Conservation (phyloP, 2,888 invertebrate species). For the Apamea crenata region DNA sequence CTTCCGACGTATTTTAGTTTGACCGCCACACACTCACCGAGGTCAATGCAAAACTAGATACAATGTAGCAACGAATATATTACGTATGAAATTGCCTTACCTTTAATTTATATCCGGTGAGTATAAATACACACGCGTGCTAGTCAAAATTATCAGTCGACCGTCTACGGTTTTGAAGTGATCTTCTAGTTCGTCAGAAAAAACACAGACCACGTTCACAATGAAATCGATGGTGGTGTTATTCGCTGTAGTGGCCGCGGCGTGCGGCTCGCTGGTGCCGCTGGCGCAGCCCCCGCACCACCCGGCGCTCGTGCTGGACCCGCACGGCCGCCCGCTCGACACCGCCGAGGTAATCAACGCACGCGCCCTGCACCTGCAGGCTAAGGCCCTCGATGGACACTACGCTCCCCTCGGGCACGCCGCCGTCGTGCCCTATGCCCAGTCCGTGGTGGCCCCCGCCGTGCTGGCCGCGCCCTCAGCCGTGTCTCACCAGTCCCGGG, state of each 20-base stretch:
- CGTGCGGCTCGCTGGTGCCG: slow-evolving; percentile 88
- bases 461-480: slow-evolving; percentile 68
- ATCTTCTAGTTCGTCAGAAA: slow-evolving; percentile 82
- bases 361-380: slow-evolving; percentile 87
- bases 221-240: slow-evolving; percentile 91
- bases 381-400: slow-evolving; percentile 85
- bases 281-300: slow-evolving; percentile 86
- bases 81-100: slow-evolving; percentile 76
- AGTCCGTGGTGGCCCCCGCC: slow-evolving; percentile 72
- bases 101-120: slow-evolving; percentile 86
- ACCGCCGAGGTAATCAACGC: slow-evolving; percentile 88
- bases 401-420: slow-evolving; percentile 74
- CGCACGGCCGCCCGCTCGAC: slow-evolving; percentile 87
- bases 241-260: slow-evolving; percentile 91
- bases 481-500: slow-evolving; percentile 81
- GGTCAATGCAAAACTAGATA: slow-evolving; percentile 88
- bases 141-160: slow-evolving; percentile 71
- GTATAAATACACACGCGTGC: slow-evolving; percentile 84
- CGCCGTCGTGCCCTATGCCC: slow-evolving; percentile 74
- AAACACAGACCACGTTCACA: slow-evolving; percentile 78
- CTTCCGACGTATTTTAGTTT: slow-evolving; percentile 54
- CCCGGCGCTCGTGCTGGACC: slow-evolving; percentile 86
- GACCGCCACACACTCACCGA: slow-evolving; percentile 83
- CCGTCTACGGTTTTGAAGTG: slow-evolving; percentile 82
- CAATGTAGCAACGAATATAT: slow-evolving; percentile 71